Conservation (phyloP, 2,113 vertebrate genomes). For the Speoplatyrhinus poulsoni region DNA sequence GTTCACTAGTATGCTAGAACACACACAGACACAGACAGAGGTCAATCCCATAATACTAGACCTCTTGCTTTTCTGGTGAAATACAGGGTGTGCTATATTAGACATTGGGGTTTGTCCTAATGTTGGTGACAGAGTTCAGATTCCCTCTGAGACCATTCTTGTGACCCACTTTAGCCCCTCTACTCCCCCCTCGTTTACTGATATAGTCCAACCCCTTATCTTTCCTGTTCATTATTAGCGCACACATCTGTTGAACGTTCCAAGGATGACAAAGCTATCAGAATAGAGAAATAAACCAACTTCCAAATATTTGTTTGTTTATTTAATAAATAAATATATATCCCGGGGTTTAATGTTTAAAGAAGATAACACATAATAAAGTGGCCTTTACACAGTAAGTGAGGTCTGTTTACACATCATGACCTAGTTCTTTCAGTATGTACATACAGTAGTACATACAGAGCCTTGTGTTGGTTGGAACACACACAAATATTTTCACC, state of each 20-base stretch:
- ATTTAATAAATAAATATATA: constrained; percentile 34
- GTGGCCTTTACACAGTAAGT: neutral
- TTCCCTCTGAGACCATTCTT: constrained; percentile 42
- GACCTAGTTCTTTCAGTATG: neutral
- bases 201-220: no score
- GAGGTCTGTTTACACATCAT: neutral
- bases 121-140: constrained; percentile 46
- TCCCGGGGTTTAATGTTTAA: constrained; percentile 24
- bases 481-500: neutral
- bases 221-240: no score
- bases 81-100: constrained; percentile 56
- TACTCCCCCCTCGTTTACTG: no score
- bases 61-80: constrained; percentile 56
- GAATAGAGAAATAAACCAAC: neutral
- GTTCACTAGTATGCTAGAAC: neutral
- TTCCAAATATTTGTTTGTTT: constrained; percentile 19
- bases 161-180: constrained; percentile 42
- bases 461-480: neutral
- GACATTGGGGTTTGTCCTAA: constrained; percentile 50
- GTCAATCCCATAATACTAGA: constrained; percentile 30
- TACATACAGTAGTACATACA: neutral
- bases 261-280: constrained; percentile 9
- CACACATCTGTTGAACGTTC: constrained; percentile 11
- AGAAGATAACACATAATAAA: constrained; percentile 31
- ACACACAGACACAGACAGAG: constrained; percentile 23